Evolutionary conservation across 1,140 invertebrate genomes (phyloP).

Genomic region (Ruditapes philippinarum): DNA sequence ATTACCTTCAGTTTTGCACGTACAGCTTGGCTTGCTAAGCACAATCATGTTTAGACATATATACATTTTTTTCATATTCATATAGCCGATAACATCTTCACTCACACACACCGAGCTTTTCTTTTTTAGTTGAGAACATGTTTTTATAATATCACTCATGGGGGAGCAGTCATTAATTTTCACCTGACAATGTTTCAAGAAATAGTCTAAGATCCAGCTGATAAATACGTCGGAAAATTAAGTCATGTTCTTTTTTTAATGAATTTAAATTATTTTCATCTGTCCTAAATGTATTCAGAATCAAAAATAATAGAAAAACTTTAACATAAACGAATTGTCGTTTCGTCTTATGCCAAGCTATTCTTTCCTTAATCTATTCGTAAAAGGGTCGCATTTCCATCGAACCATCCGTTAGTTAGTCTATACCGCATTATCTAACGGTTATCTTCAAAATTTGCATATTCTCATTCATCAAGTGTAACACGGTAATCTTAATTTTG

Average conservation of each 20-base stretch:
- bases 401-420: slow-evolving; percentile 20
- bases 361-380: not conserved
- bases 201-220: not conserved
- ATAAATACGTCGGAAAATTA: not conserved
- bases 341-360: not conserved
- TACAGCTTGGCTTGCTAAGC: too few relatives aligned
- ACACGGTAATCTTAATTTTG: slow-evolving; percentile 43
- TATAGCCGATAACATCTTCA: not conserved
- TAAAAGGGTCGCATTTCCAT: slow-evolving; percentile 7
- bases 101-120: too few relatives aligned
- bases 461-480: slow-evolving; percentile 64
- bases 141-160: not conserved
- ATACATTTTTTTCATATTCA: too few relatives aligned
- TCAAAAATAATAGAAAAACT: not conserved
- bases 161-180: slow-evolving; percentile 18
- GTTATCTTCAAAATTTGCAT: slow-evolving; percentile 62
- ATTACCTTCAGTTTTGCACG: too few relatives aligned
- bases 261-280: not conserved
- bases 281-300: slow-evolving; percentile 3
- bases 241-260: not conserved
- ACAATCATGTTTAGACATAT: too few relatives aligned
- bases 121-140: not conserved
- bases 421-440: slow-evolving; percentile 32
- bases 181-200: not conserved
- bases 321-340: slow-evolving; percentile 28